These are phyloP conservation scores for Allophyes oxyacanthae DNA, from an alignment of 2,888 invertebrate species.

Conservation along the genomic window DNA sequence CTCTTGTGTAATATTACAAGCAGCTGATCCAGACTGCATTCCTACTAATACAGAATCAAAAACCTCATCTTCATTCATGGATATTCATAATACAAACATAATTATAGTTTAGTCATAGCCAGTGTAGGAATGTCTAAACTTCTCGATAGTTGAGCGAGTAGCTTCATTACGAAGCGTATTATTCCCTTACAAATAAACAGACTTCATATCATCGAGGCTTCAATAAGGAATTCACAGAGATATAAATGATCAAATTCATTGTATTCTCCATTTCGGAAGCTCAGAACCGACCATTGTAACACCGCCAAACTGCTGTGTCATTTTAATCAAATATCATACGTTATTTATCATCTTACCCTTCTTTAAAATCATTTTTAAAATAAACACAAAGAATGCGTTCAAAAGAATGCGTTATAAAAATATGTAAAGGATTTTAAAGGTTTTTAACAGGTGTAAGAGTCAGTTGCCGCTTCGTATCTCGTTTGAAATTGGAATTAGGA, in stretches of 20 bases:
- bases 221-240: constrained; percentile 64
- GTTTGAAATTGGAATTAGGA: constrained; percentile 34
- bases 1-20: neutral
- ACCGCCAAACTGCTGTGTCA: constrained; percentile 70
- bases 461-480: constrained; percentile 51
- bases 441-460: constrained; percentile 82
- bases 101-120: constrained; percentile 28
- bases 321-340: constrained; percentile 77
- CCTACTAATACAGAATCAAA: neutral
- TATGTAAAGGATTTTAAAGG: constrained; percentile 82
- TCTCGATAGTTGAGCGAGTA: constrained; percentile 26
- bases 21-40: constrained; percentile 4
- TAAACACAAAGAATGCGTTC: constrained; percentile 78
- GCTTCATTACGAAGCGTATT: constrained; percentile 52
- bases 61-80: constrained; percentile 14
- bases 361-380: constrained; percentile 69
- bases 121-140: constrained; percentile 12
- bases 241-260: constrained; percentile 64
- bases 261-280: constrained; percentile 70
- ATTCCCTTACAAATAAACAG: constrained; percentile 41
- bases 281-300: constrained; percentile 59
- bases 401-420: constrained; percentile 83
- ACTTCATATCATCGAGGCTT: constrained; percentile 38
- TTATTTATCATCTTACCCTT: constrained; percentile 74
- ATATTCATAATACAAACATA: constrained; percentile 5